A percentile compares a stretch with the other conserved stretches of the same genome.
Conservation (phyloP, 2,797 vertebrate species). For the Fratercula arctica region DNA sequence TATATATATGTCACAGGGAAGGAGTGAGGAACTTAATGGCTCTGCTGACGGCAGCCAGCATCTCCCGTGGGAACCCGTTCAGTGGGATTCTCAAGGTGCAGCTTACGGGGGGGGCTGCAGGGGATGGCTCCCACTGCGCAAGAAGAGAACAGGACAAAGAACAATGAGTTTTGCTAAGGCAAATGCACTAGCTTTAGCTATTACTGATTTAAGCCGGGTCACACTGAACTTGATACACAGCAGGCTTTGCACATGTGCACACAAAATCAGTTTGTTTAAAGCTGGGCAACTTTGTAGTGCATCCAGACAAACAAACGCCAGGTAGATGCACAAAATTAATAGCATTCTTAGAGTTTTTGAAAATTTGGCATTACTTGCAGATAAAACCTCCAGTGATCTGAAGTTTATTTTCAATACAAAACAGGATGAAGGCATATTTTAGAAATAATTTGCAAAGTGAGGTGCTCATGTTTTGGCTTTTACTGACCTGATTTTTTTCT, state of each 20-base stretch:
- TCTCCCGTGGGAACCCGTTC: not conserved
- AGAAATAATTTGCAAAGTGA: not conserved
- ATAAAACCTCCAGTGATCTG: not conserved
- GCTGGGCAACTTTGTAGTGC: not conserved
- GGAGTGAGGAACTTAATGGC: not conserved
- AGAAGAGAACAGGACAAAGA: not conserved
- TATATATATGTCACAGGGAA: not conserved
- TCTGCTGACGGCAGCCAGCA: not conserved
- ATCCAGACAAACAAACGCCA: not conserved
- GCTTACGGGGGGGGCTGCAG: not conserved
- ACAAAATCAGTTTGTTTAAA: conserved; percentile 2
- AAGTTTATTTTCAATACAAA: not conserved
- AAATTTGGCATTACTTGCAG: not conserved
- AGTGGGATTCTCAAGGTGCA: not conserved
- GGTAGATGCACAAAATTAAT: not conserved
- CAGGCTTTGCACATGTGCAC: not conserved
- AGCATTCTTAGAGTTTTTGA: not conserved
- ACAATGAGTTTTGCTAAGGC: not conserved
- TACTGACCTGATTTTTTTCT: not conserved
- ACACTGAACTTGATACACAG: not conserved
- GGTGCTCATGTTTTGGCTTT: not conserved
- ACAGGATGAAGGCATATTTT: not conserved
- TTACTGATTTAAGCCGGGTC: not conserved
- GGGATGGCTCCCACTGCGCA: not conserved
- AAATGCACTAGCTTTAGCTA: not conserved